These are phyloP conservation scores for Melopsittacus undulatus DNA, from an alignment of 2,797 vertebrate genomes.

Conservation along the genomic window DNA sequence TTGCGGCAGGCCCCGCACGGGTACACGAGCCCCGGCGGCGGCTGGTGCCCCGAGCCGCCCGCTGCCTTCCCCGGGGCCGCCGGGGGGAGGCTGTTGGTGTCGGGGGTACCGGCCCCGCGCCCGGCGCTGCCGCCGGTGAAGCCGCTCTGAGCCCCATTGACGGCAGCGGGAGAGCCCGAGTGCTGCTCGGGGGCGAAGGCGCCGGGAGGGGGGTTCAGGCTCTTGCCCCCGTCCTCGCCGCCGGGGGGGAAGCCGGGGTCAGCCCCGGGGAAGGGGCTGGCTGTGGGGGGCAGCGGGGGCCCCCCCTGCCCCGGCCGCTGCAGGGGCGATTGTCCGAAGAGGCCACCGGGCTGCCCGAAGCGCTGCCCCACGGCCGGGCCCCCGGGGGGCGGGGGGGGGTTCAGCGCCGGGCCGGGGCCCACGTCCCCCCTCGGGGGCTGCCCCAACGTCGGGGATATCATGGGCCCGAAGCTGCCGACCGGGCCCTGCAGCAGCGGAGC, in stretches of 20 bases:
- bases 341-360: slow-evolving; percentile 76
- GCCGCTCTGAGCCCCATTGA: slow-evolving; percentile 80
- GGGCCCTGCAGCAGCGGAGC: slow-evolving; percentile 77
- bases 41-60: slow-evolving; percentile 74
- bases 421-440: slow-evolving; percentile 84
- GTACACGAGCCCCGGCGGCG: slow-evolving; percentile 76
- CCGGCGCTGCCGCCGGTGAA: slow-evolving; percentile 80
- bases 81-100: slow-evolving; percentile 88
- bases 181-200: slow-evolving; percentile 90
- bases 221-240: slow-evolving; percentile 70
- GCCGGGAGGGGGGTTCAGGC: slow-evolving; percentile 73
- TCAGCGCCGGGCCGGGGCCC: slow-evolving; percentile 84
- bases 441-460: slow-evolving; percentile 80
- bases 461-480: slow-evolving; percentile 74
- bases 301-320: slow-evolving; percentile 73
- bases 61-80: slow-evolving; percentile 79
- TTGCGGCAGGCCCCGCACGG: slow-evolving; percentile 92
- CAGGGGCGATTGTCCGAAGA: slow-evolving; percentile 77
- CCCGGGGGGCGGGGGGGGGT: slow-evolving; percentile 74
- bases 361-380: slow-evolving; percentile 76
- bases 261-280: slow-evolving; percentile 78
- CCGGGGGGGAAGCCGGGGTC: slow-evolving; percentile 70
- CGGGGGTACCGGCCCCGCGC: slow-evolving; percentile 84
- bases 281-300: slow-evolving; percentile 84
- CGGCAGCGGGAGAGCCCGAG: slow-evolving; percentile 77